These are phyloP conservation scores for Tetanocera ferruginea DNA, from an alignment of 2,888 invertebrate genomes.

Conservation along the genomic window DNA sequence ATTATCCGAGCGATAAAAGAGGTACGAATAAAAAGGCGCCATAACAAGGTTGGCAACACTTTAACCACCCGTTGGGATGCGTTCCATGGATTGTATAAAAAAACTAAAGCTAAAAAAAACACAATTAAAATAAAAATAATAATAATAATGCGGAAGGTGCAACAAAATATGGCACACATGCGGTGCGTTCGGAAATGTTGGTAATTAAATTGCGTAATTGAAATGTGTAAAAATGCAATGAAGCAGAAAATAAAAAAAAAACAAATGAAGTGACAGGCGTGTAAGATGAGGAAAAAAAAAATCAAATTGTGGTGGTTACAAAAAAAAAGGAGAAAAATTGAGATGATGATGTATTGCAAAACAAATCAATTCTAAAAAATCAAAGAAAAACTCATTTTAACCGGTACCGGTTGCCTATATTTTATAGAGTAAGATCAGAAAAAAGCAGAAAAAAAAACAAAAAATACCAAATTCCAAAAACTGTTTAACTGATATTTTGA, in stretches of 20 bases:
- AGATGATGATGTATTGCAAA: no score
- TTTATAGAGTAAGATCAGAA: conserved; percentile 15
- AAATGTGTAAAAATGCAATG: conserved; percentile 7
- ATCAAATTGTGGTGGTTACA: neutral
- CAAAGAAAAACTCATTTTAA: no score
- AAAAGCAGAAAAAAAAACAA: neutral
- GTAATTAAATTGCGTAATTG: conserved; percentile 30
- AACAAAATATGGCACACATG: conserved; percentile 23
- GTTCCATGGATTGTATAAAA: neutral
- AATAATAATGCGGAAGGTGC: conserved; percentile 4
- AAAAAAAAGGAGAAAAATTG: conserved; percentile 14
- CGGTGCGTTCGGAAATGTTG: conserved; percentile 27
- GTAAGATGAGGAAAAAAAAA: neutral
- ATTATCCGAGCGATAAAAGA: neutral
- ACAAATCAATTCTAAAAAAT: neutral
- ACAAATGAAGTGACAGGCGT: conserved; percentile 2
- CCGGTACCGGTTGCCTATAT: no score
- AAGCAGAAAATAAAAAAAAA: conserved; percentile 1
- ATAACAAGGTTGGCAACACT: conserved; percentile 38
- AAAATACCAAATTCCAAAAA: no score
- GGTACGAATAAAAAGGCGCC: neutral
- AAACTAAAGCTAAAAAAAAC: no score
- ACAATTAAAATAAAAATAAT: neutral
- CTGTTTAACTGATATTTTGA: neutral
- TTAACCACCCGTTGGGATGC: conserved; percentile 37